Evolutionary conservation across 2,797 vertebrate genomes (phyloP), one percentile per base, ranked within the genome.

Genomic region (Rhinella marina): DNA sequence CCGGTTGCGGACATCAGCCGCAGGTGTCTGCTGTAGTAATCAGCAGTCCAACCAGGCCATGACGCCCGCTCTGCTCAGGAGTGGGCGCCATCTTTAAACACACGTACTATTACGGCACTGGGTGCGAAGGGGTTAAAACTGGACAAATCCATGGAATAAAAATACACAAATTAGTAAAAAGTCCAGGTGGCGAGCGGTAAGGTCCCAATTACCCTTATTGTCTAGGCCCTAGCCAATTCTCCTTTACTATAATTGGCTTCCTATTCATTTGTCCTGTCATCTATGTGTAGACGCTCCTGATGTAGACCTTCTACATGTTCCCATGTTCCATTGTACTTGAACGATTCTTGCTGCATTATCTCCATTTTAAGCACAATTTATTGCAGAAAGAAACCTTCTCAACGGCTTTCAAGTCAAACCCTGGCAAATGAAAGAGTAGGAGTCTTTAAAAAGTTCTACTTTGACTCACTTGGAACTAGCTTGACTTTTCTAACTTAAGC

Each of bases 401-500:
- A 25, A 21, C 61, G 14, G n/a, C 79, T 81, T 81, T 82, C 57
- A 75, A 64, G 54, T 75, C 54, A 61, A n/a, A 59, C 68, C 54
- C 52, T 14, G 21, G 52, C 27, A 82, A 72, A 81, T 75, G 82
- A 62, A 87, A 87, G 79, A 77, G 61, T 48, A 66, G 61, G 25
- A 32, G 54, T 52, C 66, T 61, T 64, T 77, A 19, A 77, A 87
- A 87, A 68, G 72, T 87, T 78, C 59, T 87, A 78, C 81, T 87
- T 78, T 77, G 27, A 87, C 86, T 84, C 41, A 84, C 81, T 78
- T 87, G 27, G 32, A 83, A 72, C 86, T 76, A 87, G 80, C 72
- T 83, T 66, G 81, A 77, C 86, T 87, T 87, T 87, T 87, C 78
- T 59, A 86, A 79, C 66, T 75, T 87, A 73, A 59, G 79, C 68